phyloP scores from a whole-genome alignment of 2,113 vertebrate species.

The Strix aluco region DNA sequence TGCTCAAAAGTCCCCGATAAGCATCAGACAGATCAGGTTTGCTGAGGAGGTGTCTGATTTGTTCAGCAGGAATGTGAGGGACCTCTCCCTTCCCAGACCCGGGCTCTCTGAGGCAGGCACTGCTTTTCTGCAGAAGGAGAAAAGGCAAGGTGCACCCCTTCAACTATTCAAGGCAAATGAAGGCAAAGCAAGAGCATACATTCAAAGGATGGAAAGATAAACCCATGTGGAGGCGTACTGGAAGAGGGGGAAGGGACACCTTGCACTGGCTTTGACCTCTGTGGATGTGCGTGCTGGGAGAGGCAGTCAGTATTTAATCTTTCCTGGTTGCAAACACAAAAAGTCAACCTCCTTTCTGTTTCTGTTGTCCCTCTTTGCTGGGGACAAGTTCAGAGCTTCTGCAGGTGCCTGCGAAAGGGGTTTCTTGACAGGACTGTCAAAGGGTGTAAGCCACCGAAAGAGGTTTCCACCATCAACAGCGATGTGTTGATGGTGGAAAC shows the following conservation, averaged over 20 bases:
- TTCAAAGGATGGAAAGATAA: neutral
- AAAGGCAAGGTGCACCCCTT: neutral
- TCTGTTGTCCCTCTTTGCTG: neutral
- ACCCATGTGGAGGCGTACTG: neutral
- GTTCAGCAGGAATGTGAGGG: neutral
- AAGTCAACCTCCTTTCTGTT: neutral
- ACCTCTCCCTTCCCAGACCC: neutral
- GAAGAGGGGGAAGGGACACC: neutral
- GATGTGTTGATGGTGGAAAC: neutral
- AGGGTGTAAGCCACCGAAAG: neutral
- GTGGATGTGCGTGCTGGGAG: fast-evolving
- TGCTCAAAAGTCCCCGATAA: neutral
- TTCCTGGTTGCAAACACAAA: neutral
- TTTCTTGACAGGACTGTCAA: neutral
- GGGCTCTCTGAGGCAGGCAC: neutral
- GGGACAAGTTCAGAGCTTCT: neutral
- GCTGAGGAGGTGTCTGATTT: neutral
- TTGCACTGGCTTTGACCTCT: neutral
- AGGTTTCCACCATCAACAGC: neutral
- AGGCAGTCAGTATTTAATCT: neutral
- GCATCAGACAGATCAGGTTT: neutral
- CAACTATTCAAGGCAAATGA: neutral
- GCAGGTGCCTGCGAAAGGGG: neutral
- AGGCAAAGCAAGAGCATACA: neutral
- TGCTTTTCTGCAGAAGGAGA: neutral